Conservation (phyloP, 1,140 invertebrate genomes). For the Rhopalosiphum maidis region DNA sequence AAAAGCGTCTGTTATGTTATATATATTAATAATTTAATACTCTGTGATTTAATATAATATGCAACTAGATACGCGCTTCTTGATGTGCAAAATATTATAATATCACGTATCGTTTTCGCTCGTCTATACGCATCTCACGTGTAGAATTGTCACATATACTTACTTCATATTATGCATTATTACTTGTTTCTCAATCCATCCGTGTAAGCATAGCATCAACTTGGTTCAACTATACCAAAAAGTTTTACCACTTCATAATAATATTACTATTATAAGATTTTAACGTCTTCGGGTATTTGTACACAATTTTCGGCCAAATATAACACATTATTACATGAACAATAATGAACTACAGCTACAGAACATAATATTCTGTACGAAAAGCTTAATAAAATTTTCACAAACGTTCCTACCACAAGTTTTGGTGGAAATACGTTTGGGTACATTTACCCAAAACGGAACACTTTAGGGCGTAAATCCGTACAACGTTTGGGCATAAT, state of each 20-base stretch:
- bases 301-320: not conserved
- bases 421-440: no score
- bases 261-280: not conserved
- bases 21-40: not conserved
- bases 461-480: no score
- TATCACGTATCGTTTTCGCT: not conserved
- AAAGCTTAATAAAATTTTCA: not conserved
- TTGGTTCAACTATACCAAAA: not conserved
- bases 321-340: not conserved
- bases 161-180: not conserved
- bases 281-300: not conserved
- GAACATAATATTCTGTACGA: not conserved
- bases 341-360: not conserved
- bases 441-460: no score
- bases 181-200: not conserved
- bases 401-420: not conserved
- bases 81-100: not conserved
- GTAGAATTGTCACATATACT: not conserved
- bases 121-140: not conserved
- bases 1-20: not conserved
- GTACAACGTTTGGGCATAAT: no score
- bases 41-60: slow-evolving; percentile 5
- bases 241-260: not conserved
- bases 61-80: not conserved
- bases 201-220: not conserved